A percentile compares a stretch with the other conserved stretches of the same genome.
phyloP scores from a whole-genome alignment of 2,113 vertebrate genomes.

The Aegotheles bennettii region DNA sequence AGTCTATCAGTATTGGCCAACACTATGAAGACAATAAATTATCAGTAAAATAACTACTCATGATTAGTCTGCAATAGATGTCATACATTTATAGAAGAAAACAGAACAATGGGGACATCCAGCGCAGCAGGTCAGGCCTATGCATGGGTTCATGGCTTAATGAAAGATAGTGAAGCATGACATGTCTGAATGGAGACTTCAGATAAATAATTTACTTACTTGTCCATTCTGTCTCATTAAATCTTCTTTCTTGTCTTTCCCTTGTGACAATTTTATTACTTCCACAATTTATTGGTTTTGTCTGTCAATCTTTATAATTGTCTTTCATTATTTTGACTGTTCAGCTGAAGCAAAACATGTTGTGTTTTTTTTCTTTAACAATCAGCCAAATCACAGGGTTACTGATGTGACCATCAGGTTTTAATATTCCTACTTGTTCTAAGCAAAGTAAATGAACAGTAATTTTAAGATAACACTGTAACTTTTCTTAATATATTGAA shows the following conservation, averaged over 20 bases:
- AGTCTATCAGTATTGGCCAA: not conserved
- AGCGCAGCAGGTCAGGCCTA: not conserved
- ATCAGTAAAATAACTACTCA: not conserved
- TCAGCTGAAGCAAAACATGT: not conserved
- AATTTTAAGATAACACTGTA: not conserved
- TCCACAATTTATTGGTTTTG: conserved; percentile 18
- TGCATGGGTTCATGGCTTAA: not conserved
- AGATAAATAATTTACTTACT: conserved; percentile 60
- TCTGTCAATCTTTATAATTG: not conserved
- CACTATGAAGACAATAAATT: not conserved
- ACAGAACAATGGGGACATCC: not conserved
- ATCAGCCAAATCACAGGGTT: not conserved
- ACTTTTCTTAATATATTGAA: not conserved
- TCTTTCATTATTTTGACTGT: not conserved
- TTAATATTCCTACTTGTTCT: not conserved
- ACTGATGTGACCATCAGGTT: not conserved
- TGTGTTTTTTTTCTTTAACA: not conserved
- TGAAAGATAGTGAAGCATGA: conserved; percentile 6
- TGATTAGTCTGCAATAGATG: not conserved
- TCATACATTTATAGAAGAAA: not conserved
- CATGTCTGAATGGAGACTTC: conserved; percentile 17
- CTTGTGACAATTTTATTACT: conserved; percentile 18
- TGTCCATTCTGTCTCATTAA: conserved; percentile 40
- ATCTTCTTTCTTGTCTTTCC: conserved; percentile 27
- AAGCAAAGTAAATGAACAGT: not conserved